Evolutionary conservation across 2,113 vertebrate genomes (phyloP), one percentile per base, ranked within the genome.

Genomic region (Motacilla alba): DNA sequence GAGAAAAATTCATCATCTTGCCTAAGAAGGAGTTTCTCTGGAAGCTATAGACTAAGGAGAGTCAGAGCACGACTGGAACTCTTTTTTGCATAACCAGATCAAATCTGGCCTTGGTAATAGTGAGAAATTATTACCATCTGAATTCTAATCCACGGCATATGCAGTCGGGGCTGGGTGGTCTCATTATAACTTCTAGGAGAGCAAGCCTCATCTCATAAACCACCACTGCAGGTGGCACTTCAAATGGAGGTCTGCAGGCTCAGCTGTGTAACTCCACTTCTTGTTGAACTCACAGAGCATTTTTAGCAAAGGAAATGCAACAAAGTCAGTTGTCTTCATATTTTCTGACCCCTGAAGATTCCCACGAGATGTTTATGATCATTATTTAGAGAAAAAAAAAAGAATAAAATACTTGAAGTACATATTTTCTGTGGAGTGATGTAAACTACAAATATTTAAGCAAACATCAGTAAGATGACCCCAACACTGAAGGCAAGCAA

Each of bases 41-140:
- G 55, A 88, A 87, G 41, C 63, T 85, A 22, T 47, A 67, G 64
- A 82, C 69, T 50, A 52, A 75, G 76, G 37, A 95, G 60, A 67
- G 76, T 90, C 15, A 1, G 52, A 88, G 64, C 68, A 80, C 4
- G 5, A 74, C 43, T 83, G 80, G 26, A 73, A 80, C 35, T 67
- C n/a, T 31, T 80, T 75, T 84, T 83, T 80, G 24, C 82, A 43
- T 92, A 92, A 86, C 56, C 72, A 90, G 87, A 94, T 90, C 75
- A 91, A 94, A 91, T 96, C 87, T 94, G 92, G 87, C 87, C 72
- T 76, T 76, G 44, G 68, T 83, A 97, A 92, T n/a, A 96, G 83
- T 47, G 52, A 92, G 64, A 96, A 95, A 97, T 97, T 87, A 81
- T 87, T 92, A 95, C 94, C 96, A 97, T 95, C 92, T 97, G 95